These are phyloP conservation scores for Idaea biselata DNA, from an alignment of 2,888 invertebrate species.

Conservation along the genomic window DNA sequence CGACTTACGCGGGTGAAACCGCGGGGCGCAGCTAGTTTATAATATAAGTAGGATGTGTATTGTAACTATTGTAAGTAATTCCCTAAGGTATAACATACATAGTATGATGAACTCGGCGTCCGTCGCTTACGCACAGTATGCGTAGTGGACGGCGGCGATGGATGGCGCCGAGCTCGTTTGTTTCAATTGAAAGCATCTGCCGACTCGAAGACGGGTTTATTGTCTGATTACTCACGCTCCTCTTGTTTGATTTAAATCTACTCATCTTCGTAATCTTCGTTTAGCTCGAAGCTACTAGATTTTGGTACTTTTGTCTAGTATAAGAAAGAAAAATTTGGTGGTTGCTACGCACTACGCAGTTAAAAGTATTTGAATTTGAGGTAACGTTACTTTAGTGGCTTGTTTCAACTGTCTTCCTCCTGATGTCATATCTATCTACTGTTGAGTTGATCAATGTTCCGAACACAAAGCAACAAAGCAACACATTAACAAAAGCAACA, in stretches of 20 bases:
- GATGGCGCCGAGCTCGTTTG: slow-evolving; percentile 68
- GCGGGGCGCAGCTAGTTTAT: no score
- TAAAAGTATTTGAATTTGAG: no score
- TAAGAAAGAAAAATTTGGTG: neutral
- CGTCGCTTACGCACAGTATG: slow-evolving; percentile 2
- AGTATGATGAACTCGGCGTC: neutral
- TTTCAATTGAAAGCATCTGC: slow-evolving; percentile 69
- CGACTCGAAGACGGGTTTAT: slow-evolving; percentile 43
- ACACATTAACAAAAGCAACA: no score
- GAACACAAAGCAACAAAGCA: no score
- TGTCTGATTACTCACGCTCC: slow-evolving; percentile 41
- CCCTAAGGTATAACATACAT: neutral
- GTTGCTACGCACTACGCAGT: neutral
- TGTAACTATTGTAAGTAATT: neutral
- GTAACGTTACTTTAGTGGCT: no score
- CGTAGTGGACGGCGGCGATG: slow-evolving; percentile 10
- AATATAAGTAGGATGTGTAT: neutral
- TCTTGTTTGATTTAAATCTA: neutral
- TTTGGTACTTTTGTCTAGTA: neutral
- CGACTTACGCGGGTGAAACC: no score
- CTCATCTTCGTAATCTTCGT: neutral
- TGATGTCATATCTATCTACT: no score
- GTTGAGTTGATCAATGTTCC: no score
- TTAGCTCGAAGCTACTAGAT: neutral
- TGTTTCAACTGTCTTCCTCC: no score